Percentiles rank a stretch among this genome's conserved stretches.
These are phyloP conservation scores for Oreochromis tanganicae DNA, from an alignment of 2,113 vertebrate species.

Conservation along the genomic window DNA sequence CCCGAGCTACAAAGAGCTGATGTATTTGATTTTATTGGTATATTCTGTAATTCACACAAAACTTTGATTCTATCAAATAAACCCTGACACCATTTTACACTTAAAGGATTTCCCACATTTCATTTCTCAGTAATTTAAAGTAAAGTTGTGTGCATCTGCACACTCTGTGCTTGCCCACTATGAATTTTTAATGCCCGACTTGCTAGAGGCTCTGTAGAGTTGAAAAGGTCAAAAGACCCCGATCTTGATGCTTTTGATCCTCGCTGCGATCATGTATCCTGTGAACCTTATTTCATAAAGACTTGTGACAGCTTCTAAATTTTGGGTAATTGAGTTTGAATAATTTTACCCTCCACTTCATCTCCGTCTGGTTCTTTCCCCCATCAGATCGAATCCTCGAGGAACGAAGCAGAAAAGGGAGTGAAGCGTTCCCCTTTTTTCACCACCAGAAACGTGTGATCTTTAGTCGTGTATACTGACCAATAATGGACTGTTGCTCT, in stretches of 20 bases:
- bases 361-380: background rate
- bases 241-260: constrained; percentile 8
- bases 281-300: constrained; percentile 20
- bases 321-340: constrained; percentile 15
- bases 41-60: background rate
- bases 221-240: constrained; percentile 25
- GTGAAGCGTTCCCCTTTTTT: background rate
- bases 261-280: background rate
- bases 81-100: background rate
- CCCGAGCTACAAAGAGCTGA: background rate
- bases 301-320: constrained; percentile 7
- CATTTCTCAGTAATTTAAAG: background rate
- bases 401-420: background rate
- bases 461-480: background rate
- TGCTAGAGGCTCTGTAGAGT: background rate
- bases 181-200: constrained; percentile 12
- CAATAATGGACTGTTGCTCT: background rate
- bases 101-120: background rate
- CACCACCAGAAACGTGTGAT: background rate
- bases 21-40: background rate
- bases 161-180: background rate
- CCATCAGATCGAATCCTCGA: background rate
- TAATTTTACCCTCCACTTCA: constrained; percentile 3
- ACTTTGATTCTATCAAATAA: background rate
- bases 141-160: background rate